These are phyloP conservation scores for Thinocorus orbignyianus DNA, from an alignment of 2,113 vertebrate genomes.

Conservation along the genomic window DNA sequence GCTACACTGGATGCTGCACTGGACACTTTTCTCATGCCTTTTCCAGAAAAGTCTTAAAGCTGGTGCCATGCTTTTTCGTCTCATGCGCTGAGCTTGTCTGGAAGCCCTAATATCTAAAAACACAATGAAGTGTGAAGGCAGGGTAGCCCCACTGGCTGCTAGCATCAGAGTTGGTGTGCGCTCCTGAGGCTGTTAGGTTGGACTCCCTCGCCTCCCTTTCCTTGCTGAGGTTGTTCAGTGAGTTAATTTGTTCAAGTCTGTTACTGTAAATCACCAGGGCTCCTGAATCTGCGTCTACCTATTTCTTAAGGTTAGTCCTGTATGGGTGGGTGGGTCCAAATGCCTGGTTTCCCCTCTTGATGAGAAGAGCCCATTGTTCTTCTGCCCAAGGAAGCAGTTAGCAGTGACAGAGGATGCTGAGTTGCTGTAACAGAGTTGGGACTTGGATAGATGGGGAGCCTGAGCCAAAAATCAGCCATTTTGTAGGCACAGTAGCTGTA, in stretches of 20 bases:
- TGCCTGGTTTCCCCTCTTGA: not conserved
- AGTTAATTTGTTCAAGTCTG: not conserved
- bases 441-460: not conserved
- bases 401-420: not conserved
- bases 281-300: not conserved
- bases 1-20: not conserved
- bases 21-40: not conserved
- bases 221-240: not conserved
- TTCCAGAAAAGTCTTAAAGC: not conserved
- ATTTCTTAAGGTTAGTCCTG: not conserved
- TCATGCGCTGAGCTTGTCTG: not conserved
- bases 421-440: not conserved
- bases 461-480: constrained; percentile 23
- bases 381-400: not conserved
- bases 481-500: not conserved
- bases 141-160: not conserved
- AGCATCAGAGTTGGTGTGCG: not conserved
- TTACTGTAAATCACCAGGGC: not conserved
- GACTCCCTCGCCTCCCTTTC: not conserved
- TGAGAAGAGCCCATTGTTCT: not conserved
- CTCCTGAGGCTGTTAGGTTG: not conserved
- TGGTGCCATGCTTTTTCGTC: not conserved
- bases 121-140: not conserved
- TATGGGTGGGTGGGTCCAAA: not conserved
- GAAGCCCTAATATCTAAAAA: not conserved